Conservation (phyloP, 2,888 invertebrate genomes). For the Caenorhabditis panamensis region DNA sequence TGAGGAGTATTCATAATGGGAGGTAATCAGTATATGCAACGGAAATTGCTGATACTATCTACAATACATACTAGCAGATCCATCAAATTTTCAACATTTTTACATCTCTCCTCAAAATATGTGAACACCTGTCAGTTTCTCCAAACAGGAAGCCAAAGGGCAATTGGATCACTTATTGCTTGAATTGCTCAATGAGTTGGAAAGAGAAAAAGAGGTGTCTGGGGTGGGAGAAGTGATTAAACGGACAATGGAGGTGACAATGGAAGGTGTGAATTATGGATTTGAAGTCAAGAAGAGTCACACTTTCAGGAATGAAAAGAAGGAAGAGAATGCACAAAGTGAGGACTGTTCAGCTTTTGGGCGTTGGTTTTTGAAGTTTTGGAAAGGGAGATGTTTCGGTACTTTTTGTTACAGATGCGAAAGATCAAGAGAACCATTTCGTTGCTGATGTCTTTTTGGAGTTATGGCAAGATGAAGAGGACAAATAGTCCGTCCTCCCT, state of each 20-base stretch:
- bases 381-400: not conserved
- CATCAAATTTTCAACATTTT: slow-evolving; percentile 10
- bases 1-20: too few species aligned
- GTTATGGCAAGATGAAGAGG: slow-evolving; percentile 10
- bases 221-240: not conserved
- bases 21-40: too few species aligned
- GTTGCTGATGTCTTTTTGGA: not conserved
- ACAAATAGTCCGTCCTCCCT: not conserved
- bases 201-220: slow-evolving; percentile 9
- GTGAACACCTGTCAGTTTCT: slow-evolving; percentile 38
- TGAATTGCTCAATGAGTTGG: too few species aligned
- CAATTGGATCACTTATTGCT: slow-evolving; percentile 4
- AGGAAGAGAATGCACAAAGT: not conserved
- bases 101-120: slow-evolving; percentile 20
- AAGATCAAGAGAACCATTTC: not conserved
- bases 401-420: not conserved
- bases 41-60: too few species aligned
- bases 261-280: not conserved
- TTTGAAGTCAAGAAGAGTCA: not conserved
- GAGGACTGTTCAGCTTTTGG: not conserved
- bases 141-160: slow-evolving; percentile 6
- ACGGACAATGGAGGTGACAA: not conserved
- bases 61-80: too few species aligned
- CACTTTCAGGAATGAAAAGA: not conserved
- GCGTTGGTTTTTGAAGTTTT: not conserved